Conservation (phyloP, 2,888 invertebrate genomes). For the Nowickia ferox region DNA sequence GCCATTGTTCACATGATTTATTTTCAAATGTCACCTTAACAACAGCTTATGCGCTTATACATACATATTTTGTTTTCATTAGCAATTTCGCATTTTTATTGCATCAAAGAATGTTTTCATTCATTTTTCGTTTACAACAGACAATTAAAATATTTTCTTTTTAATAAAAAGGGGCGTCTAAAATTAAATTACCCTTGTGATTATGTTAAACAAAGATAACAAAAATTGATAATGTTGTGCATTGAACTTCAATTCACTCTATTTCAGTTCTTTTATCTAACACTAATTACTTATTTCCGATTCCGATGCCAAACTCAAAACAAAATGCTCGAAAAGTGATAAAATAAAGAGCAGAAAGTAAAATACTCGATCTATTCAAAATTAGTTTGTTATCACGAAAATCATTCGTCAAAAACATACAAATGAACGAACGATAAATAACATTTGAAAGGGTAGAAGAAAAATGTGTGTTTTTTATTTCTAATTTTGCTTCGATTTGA, state of each 20-base stretch:
- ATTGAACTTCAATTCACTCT: constrained; percentile 81
- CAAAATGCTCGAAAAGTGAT: neutral
- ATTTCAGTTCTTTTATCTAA: constrained; percentile 23
- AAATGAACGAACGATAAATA: constrained; percentile 47
- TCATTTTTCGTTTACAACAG: constrained; percentile 1
- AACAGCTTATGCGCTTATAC: constrained; percentile 4
- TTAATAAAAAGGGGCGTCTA: constrained; percentile 74
- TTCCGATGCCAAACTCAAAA: constrained; percentile 1
- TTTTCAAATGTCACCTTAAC: constrained; percentile 64
- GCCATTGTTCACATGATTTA: constrained; percentile 22
- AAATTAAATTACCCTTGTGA: constrained; percentile 79
- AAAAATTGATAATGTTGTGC: constrained; percentile 80
- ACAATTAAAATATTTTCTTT: constrained; percentile 38
- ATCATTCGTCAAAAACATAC: neutral
- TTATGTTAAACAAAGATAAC: constrained; percentile 43
- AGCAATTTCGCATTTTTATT: constrained; percentile 27
- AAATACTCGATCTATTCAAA: constrained; percentile 4
- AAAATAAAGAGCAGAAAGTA: neutral
- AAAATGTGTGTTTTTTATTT: neutral
- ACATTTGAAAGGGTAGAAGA: constrained; percentile 47
- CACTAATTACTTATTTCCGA: neutral
- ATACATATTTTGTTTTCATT: constrained; percentile 41
- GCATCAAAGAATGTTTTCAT: constrained; percentile 11
- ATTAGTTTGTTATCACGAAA: constrained; percentile 30
- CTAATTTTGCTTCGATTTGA: neutral